phyloP scores from a whole-genome alignment of 2,113 vertebrate genomes.

The Saccopteryx bilineata region DNA sequence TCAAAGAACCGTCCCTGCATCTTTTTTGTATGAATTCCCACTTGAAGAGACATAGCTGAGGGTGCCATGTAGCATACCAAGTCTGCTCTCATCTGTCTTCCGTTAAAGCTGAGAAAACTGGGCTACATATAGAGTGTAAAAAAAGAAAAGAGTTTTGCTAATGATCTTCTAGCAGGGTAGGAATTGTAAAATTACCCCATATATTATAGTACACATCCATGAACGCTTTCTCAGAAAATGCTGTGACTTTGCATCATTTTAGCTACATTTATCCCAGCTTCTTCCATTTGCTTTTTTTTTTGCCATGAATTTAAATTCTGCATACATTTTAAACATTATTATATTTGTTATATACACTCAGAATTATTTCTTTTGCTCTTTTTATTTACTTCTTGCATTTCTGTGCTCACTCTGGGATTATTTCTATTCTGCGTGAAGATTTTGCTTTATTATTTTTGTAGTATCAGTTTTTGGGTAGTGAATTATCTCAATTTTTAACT shows the following conservation, averaged over 20 bases:
- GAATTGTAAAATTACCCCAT: background rate
- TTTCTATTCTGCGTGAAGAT: background rate
- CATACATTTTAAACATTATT: background rate
- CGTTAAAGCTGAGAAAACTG: background rate
- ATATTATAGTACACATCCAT: background rate
- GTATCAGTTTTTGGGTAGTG: background rate
- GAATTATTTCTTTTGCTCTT: background rate
- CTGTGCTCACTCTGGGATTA: background rate
- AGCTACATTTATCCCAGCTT: background rate
- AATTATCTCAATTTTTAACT: constrained; percentile 21
- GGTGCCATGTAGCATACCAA: background rate
- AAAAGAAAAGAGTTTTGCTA: background rate
- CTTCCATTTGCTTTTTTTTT: background rate
- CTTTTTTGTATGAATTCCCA: background rate
- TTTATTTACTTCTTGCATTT: background rate
- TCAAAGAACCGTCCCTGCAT: background rate
- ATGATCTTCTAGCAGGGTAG: background rate
- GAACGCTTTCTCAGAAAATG: background rate
- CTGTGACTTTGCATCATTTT: background rate
- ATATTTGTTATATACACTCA: background rate
- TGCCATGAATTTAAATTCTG: constrained; percentile 20
- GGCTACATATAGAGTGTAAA: background rate
- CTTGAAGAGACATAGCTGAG: background rate
- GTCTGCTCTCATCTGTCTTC: background rate
- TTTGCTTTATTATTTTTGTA: background rate